These are phyloP conservation scores for Tachyglossus aculeatus DNA, from an alignment of 2,797 vertebrate genomes.

Conservation along the genomic window DNA sequence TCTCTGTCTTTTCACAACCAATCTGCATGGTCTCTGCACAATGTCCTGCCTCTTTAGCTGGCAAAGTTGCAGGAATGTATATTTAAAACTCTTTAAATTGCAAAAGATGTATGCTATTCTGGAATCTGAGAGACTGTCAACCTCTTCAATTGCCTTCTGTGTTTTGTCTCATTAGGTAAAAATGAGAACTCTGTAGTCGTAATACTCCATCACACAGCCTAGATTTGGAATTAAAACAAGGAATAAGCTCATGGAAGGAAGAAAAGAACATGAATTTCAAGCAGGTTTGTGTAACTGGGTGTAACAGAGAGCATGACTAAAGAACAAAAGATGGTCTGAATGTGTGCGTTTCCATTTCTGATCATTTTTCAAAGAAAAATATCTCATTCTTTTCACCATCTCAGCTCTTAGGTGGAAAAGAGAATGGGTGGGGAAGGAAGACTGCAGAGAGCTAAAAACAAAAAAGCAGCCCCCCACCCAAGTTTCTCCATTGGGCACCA, in stretches of 20 bases:
- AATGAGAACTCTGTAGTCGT: background rate
- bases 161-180: conserved; percentile 56
- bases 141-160: conserved; percentile 29
- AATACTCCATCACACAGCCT: conserved; percentile 26
- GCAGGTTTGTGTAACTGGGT: background rate
- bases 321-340: conserved; percentile 6
- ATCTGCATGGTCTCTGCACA: background rate
- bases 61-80: conserved; percentile 19
- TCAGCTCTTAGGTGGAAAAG: background rate
- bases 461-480: no score
- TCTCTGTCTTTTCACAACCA: background rate
- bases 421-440: background rate
- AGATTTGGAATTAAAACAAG: conserved; percentile 50
- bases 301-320: background rate
- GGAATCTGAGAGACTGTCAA: conserved; percentile 46
- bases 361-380: conserved; percentile 33
- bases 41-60: conserved; percentile 13
- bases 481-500: no score
- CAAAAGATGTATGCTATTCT: conserved; percentile 12
- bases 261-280: background rate
- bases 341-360: background rate
- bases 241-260: conserved; percentile 20
- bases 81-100: conserved; percentile 21
- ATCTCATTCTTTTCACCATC: background rate
- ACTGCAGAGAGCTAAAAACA: background rate